Evolutionary conservation across 2,797 vertebrate species (phyloP), one percentile per base, ranked within the genome.

Genomic region (Enteromius trimaculatus): DNA sequence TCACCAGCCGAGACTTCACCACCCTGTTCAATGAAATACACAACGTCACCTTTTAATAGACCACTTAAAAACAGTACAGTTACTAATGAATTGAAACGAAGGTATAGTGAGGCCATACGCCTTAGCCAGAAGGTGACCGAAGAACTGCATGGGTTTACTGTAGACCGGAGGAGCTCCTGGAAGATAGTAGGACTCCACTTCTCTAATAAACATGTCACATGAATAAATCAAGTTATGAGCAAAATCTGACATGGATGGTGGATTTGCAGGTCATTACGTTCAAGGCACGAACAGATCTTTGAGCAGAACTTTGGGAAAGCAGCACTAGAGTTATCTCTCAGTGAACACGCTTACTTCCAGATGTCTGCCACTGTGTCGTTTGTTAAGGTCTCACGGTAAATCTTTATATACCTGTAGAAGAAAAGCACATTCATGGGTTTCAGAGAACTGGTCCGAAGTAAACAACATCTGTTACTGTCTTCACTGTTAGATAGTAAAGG

Each of bases 51-150:
- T 29, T 23, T 70, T 42, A 26, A 58, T 29, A 53, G 1, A 10
- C 26, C 1, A 37, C 19, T 65, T 23, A 10, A 42, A 26, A 7
- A 66, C 31, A 69, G 51, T 13, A 58, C 29, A 51, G 42, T 23
- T 3, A 71, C 2, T 11, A 17, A 49, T 0, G 34, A 37, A 14
- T 21, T 17, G 0, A 55, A 31, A 66, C 47, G 0, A 6, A 17
- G 37, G 14, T 60, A 16, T 6, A 31, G n/a, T n/a, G 51, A 80
- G 13, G 37, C 23, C 68, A n/a, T 81, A 81, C 68, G 68, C 39
- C 42, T 81, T 62, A n/a, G 68, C 81, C 37, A 82, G 34, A 44
- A 82, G n/a, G n/a, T 82, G 74, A 79, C 84, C 68, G 3, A 74
- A 47, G 69, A 85, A 79, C 34, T 58, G 49, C 68, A 82, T 26